Base-by-base conservation (phyloP, 1,140 invertebrate species). In the Himalopsyche phryganea region DNA sequence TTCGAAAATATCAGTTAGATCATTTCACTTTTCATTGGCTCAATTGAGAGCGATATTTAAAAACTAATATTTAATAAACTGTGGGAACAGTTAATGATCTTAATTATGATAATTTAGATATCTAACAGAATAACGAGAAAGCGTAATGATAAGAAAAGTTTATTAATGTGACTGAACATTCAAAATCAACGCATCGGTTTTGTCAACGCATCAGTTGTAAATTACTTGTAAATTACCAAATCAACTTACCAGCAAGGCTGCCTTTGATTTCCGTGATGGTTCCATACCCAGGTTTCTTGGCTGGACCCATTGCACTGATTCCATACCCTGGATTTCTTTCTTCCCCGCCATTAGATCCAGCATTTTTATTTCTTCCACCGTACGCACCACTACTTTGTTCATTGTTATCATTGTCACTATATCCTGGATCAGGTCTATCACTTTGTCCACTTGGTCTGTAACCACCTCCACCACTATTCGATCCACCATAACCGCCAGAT, bases 191-290 rank as follows among this genome's bases (percentile, higher is more conserved):
- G n/a, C n/a, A n/a, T n/a, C n/a, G n/a, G n/a, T n/a, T n/a, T n/a
- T n/a, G n/a, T n/a, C n/a, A n/a, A n/a, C n/a, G n/a, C n/a, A n/a
- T n/a, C n/a, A n/a, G n/a, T n/a, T n/a, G n/a, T n/a, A n/a, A n/a
- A n/a, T n/a, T n/a, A n/a, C n/a, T n/a, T n/a, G n/a, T n/a, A n/a
- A n/a, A n/a, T n/a, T n/a, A n/a, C n/a, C n/a, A n/a, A n/a, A n/a
- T n/a, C n/a, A n/a, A 58, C 60, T 57, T 38, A 63, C 61, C 61
- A 42, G 45, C 48, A 14, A 55, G 38, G 32, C 23, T 41, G 50
- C 36, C 23, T 13, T 50, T 54, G 14, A 45, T 42, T 18, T 62
- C 50, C 5, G 52, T 57, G 1, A 46, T 18, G 4, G 38, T 41
- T 13, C 46, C 51, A 17, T 63, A 56, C 2, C 40, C 56, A 10